Evolutionary conservation across 2,888 invertebrate genomes (phyloP), one percentile per base, ranked within the genome.

Genomic region (Metacarcinus magister): DNA sequence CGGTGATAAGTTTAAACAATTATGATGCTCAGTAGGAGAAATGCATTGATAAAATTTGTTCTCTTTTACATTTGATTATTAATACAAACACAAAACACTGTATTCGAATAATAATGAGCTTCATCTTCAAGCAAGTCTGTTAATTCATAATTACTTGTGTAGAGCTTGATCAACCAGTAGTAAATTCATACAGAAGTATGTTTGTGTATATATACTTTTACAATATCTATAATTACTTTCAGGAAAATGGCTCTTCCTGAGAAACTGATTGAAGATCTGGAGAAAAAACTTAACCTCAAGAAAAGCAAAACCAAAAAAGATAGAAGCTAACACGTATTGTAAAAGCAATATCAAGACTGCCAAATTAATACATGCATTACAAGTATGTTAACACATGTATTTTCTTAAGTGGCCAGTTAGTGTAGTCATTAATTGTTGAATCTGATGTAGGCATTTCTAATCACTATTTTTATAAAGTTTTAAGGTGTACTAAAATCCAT

Each of bases 221-320:
- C 23, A 60, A 32, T 90, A 90, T 90, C 43, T 5, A 19, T 90
- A 46, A 39, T 54, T 89, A 28, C 19, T 87, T 94, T 90, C 91
- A 95, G 94, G 43, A 95, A 95, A 91, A 91, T 95, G 94, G 94
- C 94, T 10, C 94, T 95, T 28, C 94, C 94, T 44, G 94, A 95
- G 91, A 90, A 91, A 44, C 94, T 95, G n/a, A 90, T 95, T 46
- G 46, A 67, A 39, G 94, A 95, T 32, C 91, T 95, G 44, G 94
- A 95, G 91, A 95, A 95, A 48, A 95, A 95, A 43, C 91, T 95
- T 23, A 39, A 95, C 28, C 67, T 95, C 39, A 87, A 54, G 44
- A 94, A 89, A n/a, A 82, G 16, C 28, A 39, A 75, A 28, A 75
- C 75, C 13, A 16, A 32, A 13, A 32, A 87, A 16, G 19, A 87